Conservation (phyloP, 2,113 vertebrate genomes). For the Thalassarche chlororhynchos region DNA sequence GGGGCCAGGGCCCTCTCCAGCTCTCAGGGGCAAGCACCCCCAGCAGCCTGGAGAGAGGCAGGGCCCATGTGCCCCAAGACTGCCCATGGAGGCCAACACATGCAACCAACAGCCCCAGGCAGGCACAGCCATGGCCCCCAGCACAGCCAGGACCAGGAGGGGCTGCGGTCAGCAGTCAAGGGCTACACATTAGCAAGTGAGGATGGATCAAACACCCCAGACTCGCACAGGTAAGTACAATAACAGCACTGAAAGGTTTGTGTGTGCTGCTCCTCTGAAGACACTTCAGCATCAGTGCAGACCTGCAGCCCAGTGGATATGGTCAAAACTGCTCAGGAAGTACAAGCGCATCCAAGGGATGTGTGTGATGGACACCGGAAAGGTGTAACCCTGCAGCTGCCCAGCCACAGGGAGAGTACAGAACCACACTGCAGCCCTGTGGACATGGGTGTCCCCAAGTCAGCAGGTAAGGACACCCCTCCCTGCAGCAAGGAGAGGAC, state of each 20-base stretch:
- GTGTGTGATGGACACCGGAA: fast-evolving
- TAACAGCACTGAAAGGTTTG: not conserved
- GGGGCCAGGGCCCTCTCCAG: not conserved
- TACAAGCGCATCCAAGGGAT: not conserved
- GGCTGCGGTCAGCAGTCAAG: not conserved
- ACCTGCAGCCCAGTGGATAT: not conserved
- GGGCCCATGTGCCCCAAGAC: not conserved
- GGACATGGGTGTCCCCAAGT: fast-evolving
- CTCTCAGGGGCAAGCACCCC: not conserved
- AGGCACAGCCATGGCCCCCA: not conserved
- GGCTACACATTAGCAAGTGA: not conserved
- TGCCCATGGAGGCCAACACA: not conserved
- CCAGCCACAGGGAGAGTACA: fast-evolving
- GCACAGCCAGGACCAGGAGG: not conserved
- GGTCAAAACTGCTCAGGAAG: not conserved
- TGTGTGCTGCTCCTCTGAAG: not conserved
- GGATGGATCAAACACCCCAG: not conserved
- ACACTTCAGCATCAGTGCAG: fast-evolving
- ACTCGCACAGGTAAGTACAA: no score
- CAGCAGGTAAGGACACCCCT: not conserved
- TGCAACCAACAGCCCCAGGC: not conserved
- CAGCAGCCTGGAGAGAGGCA: not conserved
- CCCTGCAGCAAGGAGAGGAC: no score
- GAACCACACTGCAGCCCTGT: fast-evolving
- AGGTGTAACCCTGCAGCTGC: not conserved